Percentiles rank a stretch among this genome's conserved stretches.
Evolutionary conservation across 2,797 vertebrate species (phyloP).

Genomic region (Orientallactaga sibirica): DNA sequence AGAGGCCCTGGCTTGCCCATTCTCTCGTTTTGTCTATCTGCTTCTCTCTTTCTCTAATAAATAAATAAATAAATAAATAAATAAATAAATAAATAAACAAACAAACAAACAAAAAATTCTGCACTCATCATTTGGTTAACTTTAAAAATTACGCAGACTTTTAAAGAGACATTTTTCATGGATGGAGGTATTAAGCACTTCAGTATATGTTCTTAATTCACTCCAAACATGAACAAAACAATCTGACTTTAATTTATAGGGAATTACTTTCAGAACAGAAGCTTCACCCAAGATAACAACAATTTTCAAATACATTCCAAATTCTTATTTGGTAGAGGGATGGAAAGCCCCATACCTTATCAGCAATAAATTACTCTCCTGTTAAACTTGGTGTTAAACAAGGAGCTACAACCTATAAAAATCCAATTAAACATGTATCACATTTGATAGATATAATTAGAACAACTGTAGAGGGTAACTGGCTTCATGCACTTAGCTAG

Average conservation of each 20-base stretch:
- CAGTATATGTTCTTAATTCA: conserved; percentile 63
- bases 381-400: conserved; percentile 82
- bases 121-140: conserved; percentile 1
- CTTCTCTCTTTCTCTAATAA: too few relatives aligned
- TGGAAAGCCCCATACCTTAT: conserved; percentile 54
- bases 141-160: conserved; percentile 2
- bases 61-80: too few relatives aligned
- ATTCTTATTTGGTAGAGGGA: conserved; percentile 76
- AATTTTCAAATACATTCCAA: conserved; percentile 76
- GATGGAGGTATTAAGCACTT: conserved; percentile 19
- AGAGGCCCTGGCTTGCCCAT: too few relatives aligned
- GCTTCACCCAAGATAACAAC: not conserved
- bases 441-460: conserved; percentile 84
- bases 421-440: conserved; percentile 82
- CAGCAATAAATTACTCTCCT: conserved; percentile 79
- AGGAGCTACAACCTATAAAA: conserved; percentile 82
- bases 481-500: conserved; percentile 63
- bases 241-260: conserved; percentile 71
- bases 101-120: conserved; percentile 51
- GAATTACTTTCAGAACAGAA: conserved; percentile 68
- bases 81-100: too few relatives aligned
- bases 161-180: conserved; percentile 55
- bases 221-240: conserved; percentile 41
- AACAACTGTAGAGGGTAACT: conserved; percentile 78
- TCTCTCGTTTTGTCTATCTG: too few relatives aligned